Evolutionary conservation across 1,140 invertebrate genomes (phyloP).

Genomic region (Macrocentrus cingulum): DNA sequence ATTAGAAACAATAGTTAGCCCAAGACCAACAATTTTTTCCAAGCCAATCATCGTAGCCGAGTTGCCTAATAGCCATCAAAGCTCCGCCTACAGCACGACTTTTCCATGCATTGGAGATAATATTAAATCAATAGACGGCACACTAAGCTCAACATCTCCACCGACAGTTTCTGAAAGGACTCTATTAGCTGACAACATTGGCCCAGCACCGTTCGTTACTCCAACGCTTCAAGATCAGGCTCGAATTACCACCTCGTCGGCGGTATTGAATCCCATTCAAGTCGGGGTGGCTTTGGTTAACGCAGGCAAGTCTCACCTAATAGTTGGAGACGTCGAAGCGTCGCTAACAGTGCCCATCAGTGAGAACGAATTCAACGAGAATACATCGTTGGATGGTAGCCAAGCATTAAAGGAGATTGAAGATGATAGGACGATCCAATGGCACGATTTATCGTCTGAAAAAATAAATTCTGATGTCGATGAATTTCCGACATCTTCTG

Average conservation of each 20-base stretch:
- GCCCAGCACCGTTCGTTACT: slow-evolving; percentile 9
- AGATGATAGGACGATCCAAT: not conserved
- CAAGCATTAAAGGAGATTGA: slow-evolving; percentile 18
- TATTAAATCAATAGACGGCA: not conserved
- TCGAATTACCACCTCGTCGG: slow-evolving; percentile 36
- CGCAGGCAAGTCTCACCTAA: slow-evolving; percentile 37
- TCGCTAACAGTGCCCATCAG: slow-evolving; percentile 30
- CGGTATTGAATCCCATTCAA: slow-evolving; percentile 54
- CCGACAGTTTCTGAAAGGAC: not conserved
- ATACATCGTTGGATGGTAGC: slow-evolving; percentile 10
- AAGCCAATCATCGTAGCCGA: slow-evolving; percentile 53
- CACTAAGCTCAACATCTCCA: not conserved
- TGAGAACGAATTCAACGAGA: slow-evolving; percentile 29
- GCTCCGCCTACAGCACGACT: slow-evolving; percentile 36
- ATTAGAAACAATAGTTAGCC: not conserved
- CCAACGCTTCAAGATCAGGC: slow-evolving; percentile 7
- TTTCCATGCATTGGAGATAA: slow-evolving; percentile 32
- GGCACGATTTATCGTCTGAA: slow-evolving; percentile 21
- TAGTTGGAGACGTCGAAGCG: slow-evolving; percentile 14
- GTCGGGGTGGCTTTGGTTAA: slow-evolving; percentile 54
- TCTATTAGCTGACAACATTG: not conserved
- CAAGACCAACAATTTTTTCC: slow-evolving; percentile 31
- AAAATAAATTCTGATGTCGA: slow-evolving; percentile 28
- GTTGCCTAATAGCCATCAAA: slow-evolving; percentile 20
- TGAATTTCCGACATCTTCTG: too few relatives aligned